Evolutionary conservation across 2,888 invertebrate species (phyloP).

Genomic region (Eudasyphora cyanicolor): DNA sequence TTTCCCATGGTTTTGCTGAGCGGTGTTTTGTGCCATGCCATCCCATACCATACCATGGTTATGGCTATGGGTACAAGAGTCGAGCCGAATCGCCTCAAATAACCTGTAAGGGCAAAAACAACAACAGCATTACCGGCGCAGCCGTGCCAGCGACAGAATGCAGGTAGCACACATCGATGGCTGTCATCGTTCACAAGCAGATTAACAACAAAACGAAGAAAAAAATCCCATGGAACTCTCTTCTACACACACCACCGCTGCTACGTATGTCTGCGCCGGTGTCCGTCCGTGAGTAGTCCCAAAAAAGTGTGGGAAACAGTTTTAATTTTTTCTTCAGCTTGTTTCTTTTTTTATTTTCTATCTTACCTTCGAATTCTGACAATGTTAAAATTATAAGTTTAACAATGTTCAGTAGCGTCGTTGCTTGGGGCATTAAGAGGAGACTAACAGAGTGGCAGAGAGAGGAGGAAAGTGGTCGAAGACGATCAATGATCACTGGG

Average conservation of each 20-base stretch:
- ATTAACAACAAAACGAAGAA: constrained; percentile 56
- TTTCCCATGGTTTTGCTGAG: constrained; percentile 74
- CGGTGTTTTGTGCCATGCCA: constrained; percentile 62
- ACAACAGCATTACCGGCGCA: constrained; percentile 49
- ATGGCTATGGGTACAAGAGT: constrained; percentile 30
- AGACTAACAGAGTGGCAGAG: no score
- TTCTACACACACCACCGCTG: constrained; percentile 1
- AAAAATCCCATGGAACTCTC: constrained; percentile 48
- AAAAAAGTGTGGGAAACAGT: constrained; percentile 71
- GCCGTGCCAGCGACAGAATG: constrained; percentile 58
- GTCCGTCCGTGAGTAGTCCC: constrained; percentile 56
- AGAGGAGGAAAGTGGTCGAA: not conserved
- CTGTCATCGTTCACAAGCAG: constrained; percentile 66
- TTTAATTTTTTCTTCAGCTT: constrained; percentile 65
- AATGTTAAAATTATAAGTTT: constrained; percentile 57
- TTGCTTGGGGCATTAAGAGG: not conserved
- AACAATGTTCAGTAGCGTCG: constrained; percentile 52
- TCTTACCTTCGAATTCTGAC: constrained; percentile 52
- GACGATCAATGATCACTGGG: constrained; percentile 15
- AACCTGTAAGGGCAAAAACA: constrained; percentile 63
- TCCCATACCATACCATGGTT: constrained; percentile 64
- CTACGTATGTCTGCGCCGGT: constrained; percentile 8
- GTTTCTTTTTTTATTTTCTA: constrained; percentile 33
- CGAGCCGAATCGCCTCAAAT: constrained; percentile 62
- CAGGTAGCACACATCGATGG: constrained; percentile 68